Conservation (phyloP, 2,113 vertebrate genomes). For the Axis porcinus region DNA sequence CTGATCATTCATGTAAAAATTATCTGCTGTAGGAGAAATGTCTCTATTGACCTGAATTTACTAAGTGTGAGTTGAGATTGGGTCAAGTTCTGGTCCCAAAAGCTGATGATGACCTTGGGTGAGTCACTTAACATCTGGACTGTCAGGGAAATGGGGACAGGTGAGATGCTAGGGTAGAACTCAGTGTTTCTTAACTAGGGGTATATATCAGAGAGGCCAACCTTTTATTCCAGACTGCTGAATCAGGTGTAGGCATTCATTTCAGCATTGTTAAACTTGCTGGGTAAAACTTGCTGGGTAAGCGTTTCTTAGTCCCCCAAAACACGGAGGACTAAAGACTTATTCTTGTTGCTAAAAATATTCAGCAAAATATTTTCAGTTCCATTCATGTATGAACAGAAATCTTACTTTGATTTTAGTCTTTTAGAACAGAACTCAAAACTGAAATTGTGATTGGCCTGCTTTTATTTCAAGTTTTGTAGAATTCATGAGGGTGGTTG, state of each 20-base stretch:
- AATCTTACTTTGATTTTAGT: conserved; percentile 3
- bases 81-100: not conserved
- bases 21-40: not conserved
- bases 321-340: not conserved
- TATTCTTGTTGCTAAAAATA: conserved; percentile 28
- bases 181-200: not conserved
- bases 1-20: not conserved
- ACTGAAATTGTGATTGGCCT: conserved; percentile 17
- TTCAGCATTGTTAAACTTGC: not conserved
- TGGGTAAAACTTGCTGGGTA: not conserved
- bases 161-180: not conserved
- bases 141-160: not conserved
- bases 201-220: not conserved
- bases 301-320: not conserved
- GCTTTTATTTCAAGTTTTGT: conserved; percentile 41
- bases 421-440: conserved; percentile 23
- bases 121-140: not conserved
- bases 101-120: not conserved
- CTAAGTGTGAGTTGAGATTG: not conserved
- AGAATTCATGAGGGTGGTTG: not conserved
- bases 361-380: conserved; percentile 10
- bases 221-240: not conserved
- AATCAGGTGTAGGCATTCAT: not conserved
- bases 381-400: not conserved
- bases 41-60: not conserved